A percentile compares a stretch with the other conserved stretches of the same genome.
Evolutionary conservation across 2,888 invertebrate species (phyloP).

Genomic region (Scaeva pyrastri): DNA sequence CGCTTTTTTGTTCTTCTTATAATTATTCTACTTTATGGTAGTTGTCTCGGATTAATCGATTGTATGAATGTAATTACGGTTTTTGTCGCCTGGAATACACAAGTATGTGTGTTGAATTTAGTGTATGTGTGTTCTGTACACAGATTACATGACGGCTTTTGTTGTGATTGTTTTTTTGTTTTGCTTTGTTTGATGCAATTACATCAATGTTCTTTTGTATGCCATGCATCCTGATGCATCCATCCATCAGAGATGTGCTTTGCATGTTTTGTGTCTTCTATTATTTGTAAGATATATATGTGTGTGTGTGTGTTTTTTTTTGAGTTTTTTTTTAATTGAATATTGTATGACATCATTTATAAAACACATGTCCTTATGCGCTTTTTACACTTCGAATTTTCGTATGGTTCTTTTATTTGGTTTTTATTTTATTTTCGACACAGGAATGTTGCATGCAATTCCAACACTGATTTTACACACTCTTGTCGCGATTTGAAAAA

Average conservation of each 20-base stretch:
- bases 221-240: slow-evolving; percentile 21
- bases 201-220: slow-evolving; percentile 16
- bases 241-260: slow-evolving; percentile 17
- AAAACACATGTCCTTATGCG: neutral
- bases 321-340: slow-evolving; percentile 1
- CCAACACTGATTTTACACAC: slow-evolving; percentile 25
- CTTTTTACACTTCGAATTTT: neutral
- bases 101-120: neutral
- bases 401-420: neutral
- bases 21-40: slow-evolving; percentile 26
- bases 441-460: slow-evolving; percentile 20
- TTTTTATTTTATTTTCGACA: neutral
- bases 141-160: neutral
- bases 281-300: neutral
- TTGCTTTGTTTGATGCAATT: slow-evolving; percentile 1
- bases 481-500: slow-evolving; percentile 11
- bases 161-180: neutral
- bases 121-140: slow-evolving; percentile 6
- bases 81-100: slow-evolving; percentile 17
- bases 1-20: slow-evolving; percentile 30
- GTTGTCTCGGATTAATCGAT: slow-evolving; percentile 66
- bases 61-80: slow-evolving; percentile 66
- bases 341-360: neutral
- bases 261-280: neutral
- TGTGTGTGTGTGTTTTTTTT: neutral